Conservation (phyloP, 2,113 vertebrate species). For the Scomber japonicus region DNA sequence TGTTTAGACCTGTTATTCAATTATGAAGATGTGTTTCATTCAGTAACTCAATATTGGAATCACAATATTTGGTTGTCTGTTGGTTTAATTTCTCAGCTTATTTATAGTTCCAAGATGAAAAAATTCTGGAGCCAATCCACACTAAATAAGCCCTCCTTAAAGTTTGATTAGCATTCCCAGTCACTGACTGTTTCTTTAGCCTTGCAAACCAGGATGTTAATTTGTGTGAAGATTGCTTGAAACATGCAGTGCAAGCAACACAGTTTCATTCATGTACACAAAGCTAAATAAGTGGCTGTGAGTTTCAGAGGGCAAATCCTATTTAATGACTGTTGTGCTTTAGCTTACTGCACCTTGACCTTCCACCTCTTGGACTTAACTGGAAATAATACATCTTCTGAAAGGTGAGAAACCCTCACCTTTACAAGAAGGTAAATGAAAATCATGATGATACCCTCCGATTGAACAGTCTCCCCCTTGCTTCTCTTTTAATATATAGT, state of each 20-base stretch:
- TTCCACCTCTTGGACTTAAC: slow-evolving; percentile 5
- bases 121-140: not conserved
- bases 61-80: not conserved
- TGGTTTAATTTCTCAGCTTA: not conserved
- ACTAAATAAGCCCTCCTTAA: no score
- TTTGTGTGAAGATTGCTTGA: slow-evolving; percentile 4
- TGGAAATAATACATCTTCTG: slow-evolving; percentile 11
- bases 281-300: not conserved
- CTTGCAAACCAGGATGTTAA: not conserved
- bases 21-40: no score
- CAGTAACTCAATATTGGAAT: not conserved
- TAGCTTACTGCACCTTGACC: not conserved
- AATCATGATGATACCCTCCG: slow-evolving; percentile 1
- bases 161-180: no score
- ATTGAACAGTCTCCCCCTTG: slow-evolving; percentile 3
- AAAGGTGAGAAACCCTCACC: not conserved
- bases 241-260: not conserved
- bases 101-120: not conserved
- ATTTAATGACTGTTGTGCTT: not conserved
- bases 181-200: no score
- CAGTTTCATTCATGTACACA: not conserved
- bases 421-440: not conserved
- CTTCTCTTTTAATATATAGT: slow-evolving; percentile 15
- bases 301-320: not conserved
- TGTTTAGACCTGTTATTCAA: no score